Conservation (phyloP, 2,888 invertebrate genomes). For the Conops quadrifasciatus region DNA sequence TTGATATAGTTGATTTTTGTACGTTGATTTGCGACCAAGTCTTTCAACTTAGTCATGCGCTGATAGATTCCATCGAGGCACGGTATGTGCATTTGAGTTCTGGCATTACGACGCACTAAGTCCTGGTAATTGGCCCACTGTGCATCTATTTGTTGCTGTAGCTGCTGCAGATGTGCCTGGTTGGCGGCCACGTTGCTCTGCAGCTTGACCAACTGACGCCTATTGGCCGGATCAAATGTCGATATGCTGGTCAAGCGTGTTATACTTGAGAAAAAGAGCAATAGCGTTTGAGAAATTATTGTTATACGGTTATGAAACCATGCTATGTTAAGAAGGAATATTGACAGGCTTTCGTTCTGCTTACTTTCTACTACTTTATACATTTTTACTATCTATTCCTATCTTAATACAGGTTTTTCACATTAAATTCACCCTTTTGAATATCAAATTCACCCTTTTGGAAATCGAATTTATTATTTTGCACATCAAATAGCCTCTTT, state of each 20-base stretch:
- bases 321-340: too few relatives aligned
- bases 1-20: constrained; percentile 64
- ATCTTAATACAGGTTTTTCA: too few relatives aligned
- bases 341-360: too few relatives aligned
- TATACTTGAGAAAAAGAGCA: constrained; percentile 46
- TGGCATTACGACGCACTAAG: constrained; percentile 65
- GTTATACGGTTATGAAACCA: too few relatives aligned
- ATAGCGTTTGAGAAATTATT: not conserved
- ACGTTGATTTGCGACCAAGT: constrained; percentile 72
- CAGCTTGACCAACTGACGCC: constrained; percentile 73
- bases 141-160: constrained; percentile 76
- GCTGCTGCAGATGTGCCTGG: constrained; percentile 78
- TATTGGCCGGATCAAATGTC: constrained; percentile 58
- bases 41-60: constrained; percentile 78
- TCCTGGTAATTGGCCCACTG: constrained; percentile 78
- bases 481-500: too few relatives aligned
- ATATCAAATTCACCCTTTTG: too few relatives aligned
- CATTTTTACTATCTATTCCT: too few relatives aligned
- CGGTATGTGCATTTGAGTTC: constrained; percentile 66
- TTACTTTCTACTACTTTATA: too few relatives aligned
- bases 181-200: constrained; percentile 76
- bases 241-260: constrained; percentile 54
- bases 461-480: too few relatives aligned
- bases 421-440: too few relatives aligned
- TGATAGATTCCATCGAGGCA: constrained; percentile 82